These are phyloP conservation scores for Aldabrachelys gigantea DNA, from an alignment of 2,113 vertebrate species.

Conservation along the genomic window DNA sequence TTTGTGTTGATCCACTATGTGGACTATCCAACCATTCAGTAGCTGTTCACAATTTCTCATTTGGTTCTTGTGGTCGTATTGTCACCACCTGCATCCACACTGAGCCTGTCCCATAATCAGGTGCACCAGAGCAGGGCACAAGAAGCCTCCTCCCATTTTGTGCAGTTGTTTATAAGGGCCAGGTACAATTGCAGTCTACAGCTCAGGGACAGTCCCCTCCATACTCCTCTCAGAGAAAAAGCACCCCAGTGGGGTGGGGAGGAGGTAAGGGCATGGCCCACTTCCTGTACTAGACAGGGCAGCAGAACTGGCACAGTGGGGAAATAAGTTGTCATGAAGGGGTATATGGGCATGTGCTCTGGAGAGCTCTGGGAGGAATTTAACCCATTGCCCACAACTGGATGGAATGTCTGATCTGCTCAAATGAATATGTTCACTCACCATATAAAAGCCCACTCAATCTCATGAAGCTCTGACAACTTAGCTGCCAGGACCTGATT, in stretches of 20 bases:
- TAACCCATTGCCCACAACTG: too few species aligned
- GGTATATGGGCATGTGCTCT: not conserved
- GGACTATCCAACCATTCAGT: not conserved
- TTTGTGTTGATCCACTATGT: not conserved
- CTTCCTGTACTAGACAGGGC: not conserved
- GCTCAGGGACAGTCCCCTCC: not conserved
- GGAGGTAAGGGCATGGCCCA: not conserved
- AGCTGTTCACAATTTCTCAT: not conserved
- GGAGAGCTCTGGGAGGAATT: not conserved
- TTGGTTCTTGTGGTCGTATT: not conserved
- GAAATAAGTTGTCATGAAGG: not conserved
- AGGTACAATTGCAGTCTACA: too few species aligned
- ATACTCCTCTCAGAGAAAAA: not conserved
- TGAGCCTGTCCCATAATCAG: not conserved
- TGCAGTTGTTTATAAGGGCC: not conserved
- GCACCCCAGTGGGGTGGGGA: not conserved
- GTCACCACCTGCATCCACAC: not conserved
- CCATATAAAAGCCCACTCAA: not conserved
- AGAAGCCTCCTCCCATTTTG: not conserved
- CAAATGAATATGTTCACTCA: not conserved
- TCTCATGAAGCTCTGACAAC: not conserved
- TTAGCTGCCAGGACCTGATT: accelerated
- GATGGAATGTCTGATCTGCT: too few species aligned
- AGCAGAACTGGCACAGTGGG: not conserved
- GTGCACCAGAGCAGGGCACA: not conserved